Conservation (phyloP, 2,113 vertebrate species). For the Euleptes europaea region DNA sequence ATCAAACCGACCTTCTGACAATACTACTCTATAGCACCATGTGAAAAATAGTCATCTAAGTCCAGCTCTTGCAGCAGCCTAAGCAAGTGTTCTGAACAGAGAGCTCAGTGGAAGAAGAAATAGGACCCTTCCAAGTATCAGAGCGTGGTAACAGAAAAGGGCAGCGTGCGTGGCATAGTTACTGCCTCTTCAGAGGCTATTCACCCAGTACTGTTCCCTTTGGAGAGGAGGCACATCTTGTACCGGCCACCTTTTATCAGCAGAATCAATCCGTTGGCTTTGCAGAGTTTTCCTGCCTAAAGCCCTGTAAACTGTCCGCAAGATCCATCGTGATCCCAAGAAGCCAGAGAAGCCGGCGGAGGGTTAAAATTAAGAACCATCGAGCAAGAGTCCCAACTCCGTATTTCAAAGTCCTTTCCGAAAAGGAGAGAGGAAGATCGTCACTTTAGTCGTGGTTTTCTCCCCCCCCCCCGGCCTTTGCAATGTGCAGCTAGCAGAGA, state of each 20-base stretch:
- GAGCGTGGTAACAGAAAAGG: background rate
- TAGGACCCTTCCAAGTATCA: background rate
- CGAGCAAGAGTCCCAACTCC: background rate
- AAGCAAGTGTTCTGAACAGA: background rate
- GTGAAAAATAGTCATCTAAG: background rate
- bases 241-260: background rate
- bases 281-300: background rate
- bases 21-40: too few relatives aligned
- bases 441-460: background rate
- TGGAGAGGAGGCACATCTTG: background rate
- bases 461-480: background rate
- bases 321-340: background rate
- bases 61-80: too few relatives aligned
- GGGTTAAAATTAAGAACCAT: background rate
- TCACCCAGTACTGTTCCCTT: background rate
- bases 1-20: too few relatives aligned
- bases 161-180: background rate
- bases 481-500: background rate
- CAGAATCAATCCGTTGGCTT: background rate
- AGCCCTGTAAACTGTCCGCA: constrained; percentile 13
- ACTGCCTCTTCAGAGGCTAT: background rate
- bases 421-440: background rate
- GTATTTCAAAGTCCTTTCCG: background rate
- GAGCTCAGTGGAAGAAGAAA: background rate
- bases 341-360: background rate